Evolutionary conservation across 2,888 invertebrate species (phyloP).

Genomic region (Linnaemya vulpina): DNA sequence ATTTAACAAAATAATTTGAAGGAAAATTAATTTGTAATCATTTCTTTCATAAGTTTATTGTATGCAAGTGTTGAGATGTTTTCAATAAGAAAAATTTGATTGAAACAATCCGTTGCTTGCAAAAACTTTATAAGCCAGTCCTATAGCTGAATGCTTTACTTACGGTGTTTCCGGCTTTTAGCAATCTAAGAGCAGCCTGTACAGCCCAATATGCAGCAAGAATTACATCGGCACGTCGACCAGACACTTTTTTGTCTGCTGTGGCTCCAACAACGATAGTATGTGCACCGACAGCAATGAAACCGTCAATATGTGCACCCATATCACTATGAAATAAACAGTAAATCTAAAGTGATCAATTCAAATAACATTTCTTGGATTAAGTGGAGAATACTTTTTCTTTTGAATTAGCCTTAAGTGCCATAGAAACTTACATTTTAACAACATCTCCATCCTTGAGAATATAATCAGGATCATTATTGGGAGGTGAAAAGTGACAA

Average conservation of each 20-base stretch:
- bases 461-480: slow-evolving; percentile 93
- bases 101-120: slow-evolving; percentile 72
- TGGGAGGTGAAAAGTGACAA: slow-evolving; percentile 98
- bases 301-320: slow-evolving; percentile 99
- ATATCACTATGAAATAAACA: slow-evolving; percentile 88
- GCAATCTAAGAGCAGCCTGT: slow-evolving; percentile 95
- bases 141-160: slow-evolving; percentile 71
- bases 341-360: slow-evolving; percentile 37
- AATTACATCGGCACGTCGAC: slow-evolving; percentile 96
- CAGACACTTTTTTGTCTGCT: slow-evolving; percentile 89
- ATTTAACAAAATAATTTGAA: slow-evolving; percentile 2
- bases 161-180: slow-evolving; percentile 96
- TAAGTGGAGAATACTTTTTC: neutral
- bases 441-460: slow-evolving; percentile 96
- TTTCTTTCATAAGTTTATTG: slow-evolving; percentile 60
- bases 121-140: neutral
- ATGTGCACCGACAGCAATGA: slow-evolving; percentile 98
- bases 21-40: neutral
- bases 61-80: slow-evolving; percentile 77
- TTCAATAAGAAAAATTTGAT: slow-evolving; percentile 28
- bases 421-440: slow-evolving; percentile 92
- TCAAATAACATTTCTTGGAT: neutral
- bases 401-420: slow-evolving; percentile 2
- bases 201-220: slow-evolving; percentile 97
- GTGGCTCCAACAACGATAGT: slow-evolving; percentile 94